phyloP scores from a whole-genome alignment of 2,888 invertebrate species.

The Acanthacorydalis orientalis region DNA sequence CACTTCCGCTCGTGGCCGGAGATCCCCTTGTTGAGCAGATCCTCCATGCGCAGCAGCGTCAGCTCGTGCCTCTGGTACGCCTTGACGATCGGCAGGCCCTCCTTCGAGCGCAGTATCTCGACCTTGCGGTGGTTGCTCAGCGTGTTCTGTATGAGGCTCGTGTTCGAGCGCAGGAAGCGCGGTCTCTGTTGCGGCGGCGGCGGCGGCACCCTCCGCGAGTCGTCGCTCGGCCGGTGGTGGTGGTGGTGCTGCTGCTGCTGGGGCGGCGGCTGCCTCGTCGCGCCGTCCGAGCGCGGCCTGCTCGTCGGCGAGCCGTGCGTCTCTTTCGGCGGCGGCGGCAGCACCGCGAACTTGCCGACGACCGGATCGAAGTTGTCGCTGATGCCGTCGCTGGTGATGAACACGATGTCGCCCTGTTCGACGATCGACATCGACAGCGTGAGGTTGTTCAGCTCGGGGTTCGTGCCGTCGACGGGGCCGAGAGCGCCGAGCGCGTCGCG shows the following conservation, averaged over 20 bases:
- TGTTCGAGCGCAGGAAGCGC: constrained; percentile 24
- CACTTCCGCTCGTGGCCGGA: constrained; percentile 44
- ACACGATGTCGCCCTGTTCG: constrained; percentile 66
- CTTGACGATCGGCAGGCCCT: constrained; percentile 48
- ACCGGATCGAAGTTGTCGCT: constrained; percentile 87
- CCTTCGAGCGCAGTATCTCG: constrained; percentile 27
- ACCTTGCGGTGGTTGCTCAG: neutral
- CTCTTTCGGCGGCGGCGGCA: constrained; percentile 21
- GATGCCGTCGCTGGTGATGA: constrained; percentile 77
- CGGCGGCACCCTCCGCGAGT: neutral
- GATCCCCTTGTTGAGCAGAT: constrained; percentile 50
- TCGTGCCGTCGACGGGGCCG: constrained; percentile 70
- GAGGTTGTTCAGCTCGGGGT: constrained; percentile 74
- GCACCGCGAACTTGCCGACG: constrained; percentile 67
- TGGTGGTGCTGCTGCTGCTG: constrained; percentile 9
- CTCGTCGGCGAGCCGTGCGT: constrained; percentile 13
- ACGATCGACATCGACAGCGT: constrained; percentile 70
- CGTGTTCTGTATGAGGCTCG: constrained; percentile 19
- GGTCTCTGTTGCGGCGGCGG: neutral
- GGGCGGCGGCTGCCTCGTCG: constrained; percentile 20
- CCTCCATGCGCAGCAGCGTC: constrained; percentile 56
- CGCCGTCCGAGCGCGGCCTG: constrained; percentile 24
- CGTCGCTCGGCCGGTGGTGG: constrained; percentile 7
- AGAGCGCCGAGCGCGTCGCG: constrained; percentile 76
- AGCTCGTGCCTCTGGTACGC: constrained; percentile 61